Percentiles rank a stretch among this genome's conserved stretches.
Conservation (phyloP, 35 echinoderm and acorn worm genomes). For the Apostichopus japonicus region DNA sequence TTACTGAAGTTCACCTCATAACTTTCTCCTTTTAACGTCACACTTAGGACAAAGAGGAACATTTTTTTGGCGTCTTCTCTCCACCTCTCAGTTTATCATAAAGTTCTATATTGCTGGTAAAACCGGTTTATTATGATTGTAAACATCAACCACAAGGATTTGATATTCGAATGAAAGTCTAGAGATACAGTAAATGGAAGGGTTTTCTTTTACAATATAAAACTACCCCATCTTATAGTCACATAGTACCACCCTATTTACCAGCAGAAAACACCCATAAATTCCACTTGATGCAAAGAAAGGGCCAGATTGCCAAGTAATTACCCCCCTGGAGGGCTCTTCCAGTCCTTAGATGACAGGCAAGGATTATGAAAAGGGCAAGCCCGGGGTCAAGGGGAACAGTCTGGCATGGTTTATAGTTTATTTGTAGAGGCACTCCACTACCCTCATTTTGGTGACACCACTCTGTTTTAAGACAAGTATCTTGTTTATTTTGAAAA, state of each 20-base stretch:
- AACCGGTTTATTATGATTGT: neutral
- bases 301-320: neutral
- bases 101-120: neutral
- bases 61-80: neutral
- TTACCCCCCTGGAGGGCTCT: conserved; percentile 11
- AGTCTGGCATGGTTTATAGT: conserved; percentile 6
- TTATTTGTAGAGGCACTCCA: conserved; percentile 29
- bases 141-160: neutral
- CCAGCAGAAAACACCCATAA: neutral
- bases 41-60: neutral
- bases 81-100: conserved; percentile 23
- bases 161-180: neutral
- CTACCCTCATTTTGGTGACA: neutral
- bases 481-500: conserved; percentile 36
- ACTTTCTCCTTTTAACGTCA: too few species aligned
- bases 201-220: neutral
- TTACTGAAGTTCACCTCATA: too few species aligned
- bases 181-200: neutral
- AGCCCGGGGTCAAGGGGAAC: conserved; percentile 14
- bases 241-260: neutral
- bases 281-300: conserved; percentile 28
- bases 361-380: neutral
- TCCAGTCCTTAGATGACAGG: neutral
- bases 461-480: conserved; percentile 26
- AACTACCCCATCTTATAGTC: neutral